Percentiles rank a stretch among this genome's conserved stretches.
These are phyloP conservation scores for Zoanthus gigantus DNA, from an alignment of 92 coral and sea anemone species.

Conservation along the genomic window DNA sequence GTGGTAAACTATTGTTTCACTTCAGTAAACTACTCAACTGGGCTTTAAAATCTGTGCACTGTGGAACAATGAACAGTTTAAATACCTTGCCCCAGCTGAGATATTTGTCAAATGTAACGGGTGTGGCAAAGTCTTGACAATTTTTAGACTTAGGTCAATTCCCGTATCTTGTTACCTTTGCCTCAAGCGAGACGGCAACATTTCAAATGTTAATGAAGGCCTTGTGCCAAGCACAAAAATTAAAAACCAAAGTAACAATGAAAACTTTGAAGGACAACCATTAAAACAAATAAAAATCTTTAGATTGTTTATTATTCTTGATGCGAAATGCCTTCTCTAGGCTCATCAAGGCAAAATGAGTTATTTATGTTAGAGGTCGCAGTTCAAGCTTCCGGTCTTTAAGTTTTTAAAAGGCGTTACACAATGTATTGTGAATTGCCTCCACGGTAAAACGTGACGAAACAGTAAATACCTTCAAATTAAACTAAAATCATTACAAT, in stretches of 20 bases:
- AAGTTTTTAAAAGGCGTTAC: background rate
- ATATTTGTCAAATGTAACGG: conserved; percentile 8
- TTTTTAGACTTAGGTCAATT: background rate
- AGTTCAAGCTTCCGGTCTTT: background rate
- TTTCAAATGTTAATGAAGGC: background rate
- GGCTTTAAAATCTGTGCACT: background rate
- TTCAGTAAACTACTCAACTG: background rate
- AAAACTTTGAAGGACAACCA: background rate
- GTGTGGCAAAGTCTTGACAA: conserved; percentile 9
- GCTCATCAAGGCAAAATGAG: background rate
- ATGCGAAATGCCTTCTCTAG: background rate
- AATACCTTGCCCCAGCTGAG: background rate
- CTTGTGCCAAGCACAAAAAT: background rate
- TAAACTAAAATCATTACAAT: background rate
- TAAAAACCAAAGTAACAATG: background rate
- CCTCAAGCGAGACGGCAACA: background rate
- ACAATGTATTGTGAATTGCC: background rate
- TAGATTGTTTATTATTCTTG: background rate
- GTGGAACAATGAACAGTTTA: background rate
- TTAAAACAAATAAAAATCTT: background rate
- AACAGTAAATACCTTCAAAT: background rate
- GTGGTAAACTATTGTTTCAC: background rate
- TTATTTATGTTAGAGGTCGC: background rate
- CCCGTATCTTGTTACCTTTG: background rate
- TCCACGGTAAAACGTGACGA: background rate